These are phyloP conservation scores for Leptinotarsa juncta DNA, from an alignment of 2,888 invertebrate genomes.

Conservation along the genomic window DNA sequence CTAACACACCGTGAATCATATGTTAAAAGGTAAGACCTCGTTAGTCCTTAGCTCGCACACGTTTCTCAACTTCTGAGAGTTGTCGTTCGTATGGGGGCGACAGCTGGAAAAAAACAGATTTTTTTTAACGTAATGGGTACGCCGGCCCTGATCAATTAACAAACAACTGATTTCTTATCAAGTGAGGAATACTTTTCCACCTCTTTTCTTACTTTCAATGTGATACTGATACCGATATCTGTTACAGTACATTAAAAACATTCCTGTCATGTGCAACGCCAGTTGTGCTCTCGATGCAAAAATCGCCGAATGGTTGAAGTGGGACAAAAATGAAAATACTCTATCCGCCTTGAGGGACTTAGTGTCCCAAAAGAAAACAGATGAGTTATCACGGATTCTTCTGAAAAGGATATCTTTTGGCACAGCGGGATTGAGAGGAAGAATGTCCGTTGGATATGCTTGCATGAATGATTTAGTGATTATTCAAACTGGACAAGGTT, in stretches of 20 bases:
- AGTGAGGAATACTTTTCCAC: background rate
- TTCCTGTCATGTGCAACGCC: constrained; percentile 18
- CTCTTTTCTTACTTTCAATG: background rate
- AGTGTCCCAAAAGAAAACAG: constrained; percentile 69
- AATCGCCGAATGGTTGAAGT: constrained; percentile 78
- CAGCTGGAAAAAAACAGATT: too few relatives aligned
- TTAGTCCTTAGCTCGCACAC: too few relatives aligned
- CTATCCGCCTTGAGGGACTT: constrained; percentile 73
- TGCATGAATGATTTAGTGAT: constrained; percentile 97
- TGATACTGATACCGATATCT: background rate
- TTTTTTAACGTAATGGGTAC: too few relatives aligned
- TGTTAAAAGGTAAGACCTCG: too few relatives aligned
- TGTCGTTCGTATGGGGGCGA: too few relatives aligned
- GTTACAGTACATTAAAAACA: background rate
- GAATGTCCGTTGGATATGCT: constrained; percentile 93
- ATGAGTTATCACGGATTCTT: constrained; percentile 74
- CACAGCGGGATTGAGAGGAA: constrained; percentile 91
- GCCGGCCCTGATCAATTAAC: background rate
- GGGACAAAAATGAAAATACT: constrained; percentile 81
- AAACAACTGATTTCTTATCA: constrained; percentile 11
- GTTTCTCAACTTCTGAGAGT: too few relatives aligned
- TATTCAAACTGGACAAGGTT: constrained; percentile 93
- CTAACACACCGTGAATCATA: too few relatives aligned
- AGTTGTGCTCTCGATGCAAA: constrained; percentile 69
- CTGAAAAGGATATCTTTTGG: constrained; percentile 84